These are phyloP conservation scores for Ceratina japonica DNA, from an alignment of 1,140 invertebrate species.

Conservation along the genomic window DNA sequence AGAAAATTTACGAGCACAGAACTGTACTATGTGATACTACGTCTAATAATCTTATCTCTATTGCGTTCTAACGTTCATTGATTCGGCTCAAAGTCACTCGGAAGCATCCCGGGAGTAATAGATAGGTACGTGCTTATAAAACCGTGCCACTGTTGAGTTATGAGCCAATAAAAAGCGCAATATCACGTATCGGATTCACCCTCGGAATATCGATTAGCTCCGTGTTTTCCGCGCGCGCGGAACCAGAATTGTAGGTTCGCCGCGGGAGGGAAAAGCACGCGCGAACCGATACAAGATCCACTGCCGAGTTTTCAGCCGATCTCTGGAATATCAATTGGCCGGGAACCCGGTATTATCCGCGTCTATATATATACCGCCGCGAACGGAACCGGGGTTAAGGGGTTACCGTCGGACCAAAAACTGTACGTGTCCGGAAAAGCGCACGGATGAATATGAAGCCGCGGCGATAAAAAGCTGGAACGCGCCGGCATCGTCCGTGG, in stretches of 20 bases:
- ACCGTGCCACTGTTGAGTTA: background rate
- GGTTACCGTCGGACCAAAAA: slow-evolving; percentile 8
- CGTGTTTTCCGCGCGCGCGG: background rate
- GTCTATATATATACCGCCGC: too few species aligned
- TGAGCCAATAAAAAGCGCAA: slow-evolving; percentile 1
- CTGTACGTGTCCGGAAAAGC: slow-evolving; percentile 7
- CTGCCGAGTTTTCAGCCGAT: background rate
- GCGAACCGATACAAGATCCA: slow-evolving; percentile 6
- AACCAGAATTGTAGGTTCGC: slow-evolving; percentile 1
- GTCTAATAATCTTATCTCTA: too few species aligned
- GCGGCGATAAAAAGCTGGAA: background rate
- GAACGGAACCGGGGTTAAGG: slow-evolving; percentile 5
- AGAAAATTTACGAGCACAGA: too few species aligned
- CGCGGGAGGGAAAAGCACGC: background rate
- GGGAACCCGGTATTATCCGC: background rate
- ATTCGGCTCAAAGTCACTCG: too few species aligned
- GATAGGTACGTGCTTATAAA: too few species aligned
- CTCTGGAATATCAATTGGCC: slow-evolving; percentile 19
- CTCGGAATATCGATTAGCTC: background rate
- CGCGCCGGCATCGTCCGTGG: slow-evolving; percentile 5
- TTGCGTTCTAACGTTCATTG: too few species aligned
- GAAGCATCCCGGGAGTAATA: too few species aligned
- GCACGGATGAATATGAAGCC: background rate
- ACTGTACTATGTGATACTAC: too few species aligned
- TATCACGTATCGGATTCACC: background rate